Evolutionary conservation across 2,797 vertebrate species (phyloP).

Genomic region (Mormyrus hasselquistii): DNA sequence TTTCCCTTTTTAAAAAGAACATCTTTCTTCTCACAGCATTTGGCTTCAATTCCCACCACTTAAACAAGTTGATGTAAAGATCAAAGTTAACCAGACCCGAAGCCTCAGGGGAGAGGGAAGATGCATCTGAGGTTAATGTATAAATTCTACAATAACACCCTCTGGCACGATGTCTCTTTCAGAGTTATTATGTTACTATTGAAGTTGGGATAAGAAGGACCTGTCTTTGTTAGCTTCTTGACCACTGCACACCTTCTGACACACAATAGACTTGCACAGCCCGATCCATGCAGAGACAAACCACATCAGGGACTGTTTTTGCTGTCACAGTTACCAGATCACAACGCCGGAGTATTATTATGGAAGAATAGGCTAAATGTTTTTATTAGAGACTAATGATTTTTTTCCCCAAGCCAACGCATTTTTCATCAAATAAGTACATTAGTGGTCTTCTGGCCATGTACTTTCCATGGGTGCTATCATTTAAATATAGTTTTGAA

Average conservation of each 20-base stretch:
- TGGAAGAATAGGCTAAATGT: not conserved
- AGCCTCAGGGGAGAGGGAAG: conserved; percentile 26
- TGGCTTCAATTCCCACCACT: conserved; percentile 16
- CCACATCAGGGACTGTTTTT: conserved; percentile 21
- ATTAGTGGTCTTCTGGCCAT: not conserved
- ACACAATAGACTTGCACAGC: not conserved
- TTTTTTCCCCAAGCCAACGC: not conserved
- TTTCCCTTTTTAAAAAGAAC: not conserved
- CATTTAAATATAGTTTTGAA: not conserved
- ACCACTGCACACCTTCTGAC: conserved; percentile 17
- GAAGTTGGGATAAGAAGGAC: conserved; percentile 36
- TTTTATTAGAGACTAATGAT: not conserved
- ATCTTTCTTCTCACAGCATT: not conserved
- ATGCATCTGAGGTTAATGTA: conserved; percentile 22
- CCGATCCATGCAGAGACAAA: not conserved
- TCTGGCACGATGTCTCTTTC: conserved; percentile 33
- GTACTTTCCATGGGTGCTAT: not conserved
- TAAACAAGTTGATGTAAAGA: conserved; percentile 24
- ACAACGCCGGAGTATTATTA: not conserved
- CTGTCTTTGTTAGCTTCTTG: conserved; percentile 28
- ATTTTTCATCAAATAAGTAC: not conserved
- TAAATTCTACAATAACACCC: conserved; percentile 34
- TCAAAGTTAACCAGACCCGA: conserved; percentile 34
- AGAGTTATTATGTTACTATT: conserved; percentile 41
- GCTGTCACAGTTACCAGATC: not conserved